Evolutionary conservation across 2,888 invertebrate genomes (phyloP).

Genomic region (Bombyx huttoni): DNA sequence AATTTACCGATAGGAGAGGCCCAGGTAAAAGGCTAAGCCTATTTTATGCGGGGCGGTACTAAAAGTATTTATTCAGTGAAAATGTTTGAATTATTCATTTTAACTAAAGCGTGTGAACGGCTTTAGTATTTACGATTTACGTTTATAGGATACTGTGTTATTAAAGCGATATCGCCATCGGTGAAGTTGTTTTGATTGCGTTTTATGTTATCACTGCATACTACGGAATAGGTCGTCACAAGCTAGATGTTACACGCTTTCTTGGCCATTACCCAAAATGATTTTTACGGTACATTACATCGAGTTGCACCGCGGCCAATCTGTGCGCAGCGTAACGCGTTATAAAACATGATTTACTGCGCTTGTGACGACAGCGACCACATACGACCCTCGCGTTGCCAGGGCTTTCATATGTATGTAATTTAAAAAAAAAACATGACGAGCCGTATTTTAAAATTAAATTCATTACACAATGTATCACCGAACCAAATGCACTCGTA

Average conservation of each 20-base stretch:
- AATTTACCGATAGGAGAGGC: background rate
- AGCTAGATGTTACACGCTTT: background rate
- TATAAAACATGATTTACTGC: constrained; percentile 33
- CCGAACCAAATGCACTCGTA: no score
- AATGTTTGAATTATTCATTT: background rate
- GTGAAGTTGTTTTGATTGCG: background rate
- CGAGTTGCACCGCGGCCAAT: constrained; percentile 15
- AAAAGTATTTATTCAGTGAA: background rate
- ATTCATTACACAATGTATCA: no score
- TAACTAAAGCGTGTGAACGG: background rate
- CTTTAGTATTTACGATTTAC: background rate
- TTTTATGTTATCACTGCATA: background rate
- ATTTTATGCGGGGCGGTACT: background rate
- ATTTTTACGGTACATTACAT: constrained; percentile 6
- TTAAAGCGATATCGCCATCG: background rate
- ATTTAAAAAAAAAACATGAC: background rate
- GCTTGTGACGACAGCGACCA: constrained; percentile 16
- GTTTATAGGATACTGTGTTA: background rate
- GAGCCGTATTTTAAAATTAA: no score
- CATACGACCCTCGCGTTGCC: constrained; percentile 29
- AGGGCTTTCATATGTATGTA: constrained; percentile 9
- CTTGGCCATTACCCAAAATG: background rate
- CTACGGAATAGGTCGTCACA: background rate
- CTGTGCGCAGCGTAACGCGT: constrained; percentile 20
- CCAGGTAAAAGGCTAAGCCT: background rate